Evolutionary conservation across 2,888 invertebrate species (phyloP).

Genomic region (Tipula lateralis): DNA sequence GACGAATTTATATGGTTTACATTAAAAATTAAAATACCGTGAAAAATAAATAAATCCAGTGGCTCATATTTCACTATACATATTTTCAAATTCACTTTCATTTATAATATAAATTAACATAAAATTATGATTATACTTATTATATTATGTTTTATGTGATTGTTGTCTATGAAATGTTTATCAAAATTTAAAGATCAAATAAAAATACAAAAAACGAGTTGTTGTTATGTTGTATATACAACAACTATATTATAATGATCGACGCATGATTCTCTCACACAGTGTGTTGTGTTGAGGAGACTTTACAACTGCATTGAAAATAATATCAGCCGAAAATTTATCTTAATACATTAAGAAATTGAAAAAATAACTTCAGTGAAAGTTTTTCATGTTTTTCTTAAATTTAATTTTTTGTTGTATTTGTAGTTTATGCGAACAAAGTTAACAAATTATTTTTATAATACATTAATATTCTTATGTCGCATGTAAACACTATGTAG

Average conservation of each 20-base stretch:
- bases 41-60: background rate
- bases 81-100: background rate
- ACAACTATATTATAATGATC: background rate
- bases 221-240: background rate
- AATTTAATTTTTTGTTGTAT: background rate
- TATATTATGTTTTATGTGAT: background rate
- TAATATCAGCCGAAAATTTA: background rate
- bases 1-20: background rate
- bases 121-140: background rate
- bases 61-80: background rate
- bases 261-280: background rate
- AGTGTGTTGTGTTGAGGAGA: background rate
- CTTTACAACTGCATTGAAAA: background rate
- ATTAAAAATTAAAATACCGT: background rate
- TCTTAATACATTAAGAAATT: background rate
- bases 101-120: background rate
- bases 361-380: background rate
- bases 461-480: background rate
- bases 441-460: background rate
- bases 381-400: conserved; percentile 4
- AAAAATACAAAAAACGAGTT: background rate
- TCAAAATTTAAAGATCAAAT: background rate
- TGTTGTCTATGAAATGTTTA: background rate
- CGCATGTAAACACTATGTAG: background rate
- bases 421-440: background rate